Evolutionary conservation across 2,888 invertebrate genomes (phyloP), one percentile per base, ranked within the genome.

Genomic region (Bombylius discolor): DNA sequence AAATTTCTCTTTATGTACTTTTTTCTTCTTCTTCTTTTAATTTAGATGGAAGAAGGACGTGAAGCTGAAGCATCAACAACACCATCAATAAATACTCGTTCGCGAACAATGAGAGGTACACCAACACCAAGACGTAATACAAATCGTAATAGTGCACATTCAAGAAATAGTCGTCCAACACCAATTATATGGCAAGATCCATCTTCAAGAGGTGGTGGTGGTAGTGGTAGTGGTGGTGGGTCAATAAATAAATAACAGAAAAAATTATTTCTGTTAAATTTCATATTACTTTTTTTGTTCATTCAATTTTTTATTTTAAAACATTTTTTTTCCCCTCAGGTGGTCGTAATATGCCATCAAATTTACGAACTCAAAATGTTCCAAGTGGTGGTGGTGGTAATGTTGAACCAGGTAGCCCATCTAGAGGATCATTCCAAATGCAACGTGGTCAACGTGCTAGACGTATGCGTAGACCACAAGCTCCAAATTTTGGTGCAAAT

Each of bases 41-140:
- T 23, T 23, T 72, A 76, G 70, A 62, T 67, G 11, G 87, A 88
- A 69, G 89, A 89, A 67, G 88, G 85, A 5, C 82, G 89, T 52
- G 89, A 89, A 73, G 89, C 89, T 4, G 89, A 89, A 71, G 89
- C 89, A 4, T 82, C 81, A 60, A 67, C 72, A n/a, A 76, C 78
- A 2, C 81, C 80, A 4, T 81, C 81, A 31, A 79, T 79, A 51
- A 81, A 80, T 60, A 80, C 80, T 5, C 72, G 81, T 2, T 73
- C 68, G 4, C 73, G 73, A 14, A 65, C 69, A 56, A 56, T 71
- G 62, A 62, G 72, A 62, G 63, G 69, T 13, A 62, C 66, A 58
- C 70, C 66, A 47, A 69, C 70, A 39, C 65, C 76, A 56, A 64
- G 69, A 45, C 67, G 72, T n/a, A 61, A 70, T 8, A 63, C 63